A percentile compares a stretch with the other conserved stretches of the same genome.
Conservation (phyloP, 2,888 invertebrate genomes). For the Catocala sponsa region DNA sequence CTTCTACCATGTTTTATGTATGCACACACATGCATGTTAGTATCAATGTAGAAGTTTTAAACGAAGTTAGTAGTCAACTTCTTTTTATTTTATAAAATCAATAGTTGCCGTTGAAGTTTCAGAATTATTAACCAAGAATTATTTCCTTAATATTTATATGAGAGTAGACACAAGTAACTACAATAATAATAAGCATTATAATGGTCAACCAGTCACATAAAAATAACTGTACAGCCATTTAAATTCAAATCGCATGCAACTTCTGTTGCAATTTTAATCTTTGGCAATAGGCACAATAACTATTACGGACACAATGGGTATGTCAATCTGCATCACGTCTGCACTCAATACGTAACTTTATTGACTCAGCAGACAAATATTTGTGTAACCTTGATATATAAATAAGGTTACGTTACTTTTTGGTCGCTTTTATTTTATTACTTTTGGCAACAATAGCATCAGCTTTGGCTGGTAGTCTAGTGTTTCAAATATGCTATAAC, state of each 20-base stretch:
- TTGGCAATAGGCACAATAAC: slow-evolving; percentile 59
- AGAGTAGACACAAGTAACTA: too few relatives aligned
- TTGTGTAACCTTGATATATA: slow-evolving; percentile 61
- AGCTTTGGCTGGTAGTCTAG: background rate
- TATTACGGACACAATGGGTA: slow-evolving; percentile 60
- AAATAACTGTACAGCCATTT: slow-evolving; percentile 32
- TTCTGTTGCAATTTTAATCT: slow-evolving; percentile 54
- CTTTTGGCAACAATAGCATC: background rate
- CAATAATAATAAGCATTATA: background rate
- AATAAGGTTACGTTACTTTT: slow-evolving; percentile 14
- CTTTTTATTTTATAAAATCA: too few relatives aligned
- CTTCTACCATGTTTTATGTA: too few relatives aligned
- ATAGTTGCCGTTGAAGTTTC: too few relatives aligned
- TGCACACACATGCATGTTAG: too few relatives aligned
- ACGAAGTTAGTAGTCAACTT: too few relatives aligned
- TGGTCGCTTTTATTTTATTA: slow-evolving; percentile 4
- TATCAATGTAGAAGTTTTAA: too few relatives aligned
- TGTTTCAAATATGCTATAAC: background rate
- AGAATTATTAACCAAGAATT: too few relatives aligned
- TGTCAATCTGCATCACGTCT: slow-evolving; percentile 66
- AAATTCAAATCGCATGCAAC: slow-evolving; percentile 44
- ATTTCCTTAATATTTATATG: too few relatives aligned
- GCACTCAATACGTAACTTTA: slow-evolving; percentile 66
- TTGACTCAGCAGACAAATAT: slow-evolving; percentile 69
- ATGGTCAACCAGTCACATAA: slow-evolving; percentile 16